Conservation (phyloP, 2,888 invertebrate genomes). For the Microctonus aethiopoides region DNA sequence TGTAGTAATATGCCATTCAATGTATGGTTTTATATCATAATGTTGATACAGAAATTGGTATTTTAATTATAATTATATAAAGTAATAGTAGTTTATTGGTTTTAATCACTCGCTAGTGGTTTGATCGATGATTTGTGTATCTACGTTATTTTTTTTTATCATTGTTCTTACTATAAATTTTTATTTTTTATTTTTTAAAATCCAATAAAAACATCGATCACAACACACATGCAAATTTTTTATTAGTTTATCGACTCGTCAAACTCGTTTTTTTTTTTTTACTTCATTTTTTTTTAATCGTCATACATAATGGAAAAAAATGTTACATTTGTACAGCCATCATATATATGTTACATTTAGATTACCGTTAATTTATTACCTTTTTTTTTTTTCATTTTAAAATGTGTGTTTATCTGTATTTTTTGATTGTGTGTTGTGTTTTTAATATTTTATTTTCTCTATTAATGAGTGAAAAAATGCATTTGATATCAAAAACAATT, state of each 20-base stretch:
- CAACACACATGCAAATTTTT: constrained; percentile 50
- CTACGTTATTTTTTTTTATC: constrained; percentile 31
- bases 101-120: constrained; percentile 65
- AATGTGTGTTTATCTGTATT: constrained; percentile 45
- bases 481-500: constrained; percentile 51
- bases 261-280: constrained; percentile 44
- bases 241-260: constrained; percentile 8
- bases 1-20: constrained; percentile 59
- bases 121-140: constrained; percentile 51
- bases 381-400: constrained; percentile 51
- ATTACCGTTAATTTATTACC: constrained; percentile 63
- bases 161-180: neutral
- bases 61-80: constrained; percentile 72
- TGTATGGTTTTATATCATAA: constrained; percentile 66
- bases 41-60: constrained; percentile 76
- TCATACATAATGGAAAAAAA: constrained; percentile 67
- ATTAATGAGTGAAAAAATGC: constrained; percentile 56
- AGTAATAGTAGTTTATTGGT: constrained; percentile 73
- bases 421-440: constrained; percentile 45
- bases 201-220: constrained; percentile 45
- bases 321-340: constrained; percentile 69
- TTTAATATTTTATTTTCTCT: constrained; percentile 36
- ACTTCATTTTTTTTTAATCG: constrained; percentile 52
- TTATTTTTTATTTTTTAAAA: neutral
- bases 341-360: constrained; percentile 68